These are phyloP conservation scores for Gavialis gangeticus DNA, from an alignment of 2,113 vertebrate species.

Conservation along the genomic window DNA sequence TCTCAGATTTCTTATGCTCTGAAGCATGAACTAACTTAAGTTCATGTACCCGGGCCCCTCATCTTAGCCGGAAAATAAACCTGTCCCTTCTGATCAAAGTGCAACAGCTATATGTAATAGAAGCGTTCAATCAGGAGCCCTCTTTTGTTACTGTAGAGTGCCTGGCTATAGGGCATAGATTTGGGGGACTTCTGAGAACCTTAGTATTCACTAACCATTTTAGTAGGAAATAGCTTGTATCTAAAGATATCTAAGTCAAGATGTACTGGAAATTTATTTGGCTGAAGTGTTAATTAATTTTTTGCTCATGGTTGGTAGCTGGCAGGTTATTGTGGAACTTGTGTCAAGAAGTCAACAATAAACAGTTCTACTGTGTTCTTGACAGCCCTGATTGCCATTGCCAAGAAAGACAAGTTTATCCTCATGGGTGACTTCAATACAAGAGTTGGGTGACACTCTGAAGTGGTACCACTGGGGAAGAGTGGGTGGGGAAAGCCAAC, in stretches of 20 bases:
- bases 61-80: constrained; percentile 32
- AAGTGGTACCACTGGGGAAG: too few species aligned
- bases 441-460: too few species aligned
- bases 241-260: background rate
- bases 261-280: background rate
- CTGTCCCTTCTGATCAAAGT: constrained; percentile 11
- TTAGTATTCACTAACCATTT: background rate
- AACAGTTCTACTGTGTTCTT: too few species aligned
- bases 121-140: constrained; percentile 30
- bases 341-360: too few species aligned
- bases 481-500: too few species aligned
- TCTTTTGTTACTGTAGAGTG: constrained; percentile 28
- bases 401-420: too few species aligned
- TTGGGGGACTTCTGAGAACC: constrained; percentile 39
- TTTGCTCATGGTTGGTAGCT: too few species aligned
- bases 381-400: too few species aligned
- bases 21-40: constrained; percentile 13
- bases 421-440: too few species aligned
- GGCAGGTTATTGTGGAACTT: too few species aligned
- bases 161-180: background rate
- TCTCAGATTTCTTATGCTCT: constrained; percentile 20
- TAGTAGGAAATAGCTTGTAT: constrained; percentile 18
- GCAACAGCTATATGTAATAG: constrained; percentile 23
- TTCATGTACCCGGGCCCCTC: background rate
- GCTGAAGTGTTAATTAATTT: background rate